phyloP scores from a whole-genome alignment of 1,140 invertebrate genomes.

The Ips typographus region DNA sequence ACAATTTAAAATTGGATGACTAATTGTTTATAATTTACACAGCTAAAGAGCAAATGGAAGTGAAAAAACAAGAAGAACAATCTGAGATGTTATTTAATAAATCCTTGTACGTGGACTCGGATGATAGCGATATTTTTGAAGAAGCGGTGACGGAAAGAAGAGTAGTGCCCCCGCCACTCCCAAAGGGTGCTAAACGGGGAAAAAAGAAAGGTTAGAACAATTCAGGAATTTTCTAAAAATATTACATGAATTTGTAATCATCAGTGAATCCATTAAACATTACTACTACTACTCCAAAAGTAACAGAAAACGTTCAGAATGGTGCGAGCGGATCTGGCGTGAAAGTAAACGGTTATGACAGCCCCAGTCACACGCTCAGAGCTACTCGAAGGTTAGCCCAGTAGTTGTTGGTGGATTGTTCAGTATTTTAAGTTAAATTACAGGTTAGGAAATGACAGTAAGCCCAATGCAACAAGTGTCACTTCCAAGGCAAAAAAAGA shows the following conservation, averaged over 20 bases:
- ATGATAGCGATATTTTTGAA: neutral
- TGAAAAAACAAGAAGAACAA: neutral
- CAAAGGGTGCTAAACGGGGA: neutral
- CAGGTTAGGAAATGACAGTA: no score
- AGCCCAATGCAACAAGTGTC: neutral
- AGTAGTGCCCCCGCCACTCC: neutral
- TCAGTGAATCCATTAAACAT: no score
- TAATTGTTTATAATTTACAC: neutral
- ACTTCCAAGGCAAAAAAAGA: conserved; percentile 4
- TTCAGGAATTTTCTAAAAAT: no score
- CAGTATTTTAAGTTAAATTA: no score
- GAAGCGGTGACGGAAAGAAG: neutral
- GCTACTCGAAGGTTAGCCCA: no score
- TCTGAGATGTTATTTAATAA: neutral
- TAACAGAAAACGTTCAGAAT: no score
- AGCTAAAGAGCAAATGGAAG: neutral
- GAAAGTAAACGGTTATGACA: no score
- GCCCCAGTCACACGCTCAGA: no score
- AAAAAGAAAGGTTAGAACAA: neutral
- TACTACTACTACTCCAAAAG: no score
- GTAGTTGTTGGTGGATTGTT: no score
- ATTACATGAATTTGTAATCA: no score
- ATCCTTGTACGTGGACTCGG: neutral
- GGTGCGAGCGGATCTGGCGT: no score
- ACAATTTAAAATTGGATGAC: neutral